A percentile compares a stretch with the other conserved stretches of the same genome.
These are phyloP conservation scores for Pomatostomus ruficeps DNA, from an alignment of 2,113 vertebrate genomes.

Conservation along the genomic window DNA sequence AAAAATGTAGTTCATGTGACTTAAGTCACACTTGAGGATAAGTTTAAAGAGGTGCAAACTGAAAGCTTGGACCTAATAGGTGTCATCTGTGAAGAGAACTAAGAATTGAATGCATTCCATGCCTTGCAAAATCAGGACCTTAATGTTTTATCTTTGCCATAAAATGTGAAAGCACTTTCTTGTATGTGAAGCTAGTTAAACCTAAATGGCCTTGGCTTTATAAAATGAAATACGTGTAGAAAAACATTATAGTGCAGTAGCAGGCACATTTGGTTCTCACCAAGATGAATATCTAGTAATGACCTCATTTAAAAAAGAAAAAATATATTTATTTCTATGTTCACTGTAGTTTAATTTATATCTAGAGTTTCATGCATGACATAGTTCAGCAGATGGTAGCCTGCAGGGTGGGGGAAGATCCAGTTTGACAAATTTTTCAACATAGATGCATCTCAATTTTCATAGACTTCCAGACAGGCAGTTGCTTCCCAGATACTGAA, in stretches of 20 bases:
- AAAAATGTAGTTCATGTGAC: neutral
- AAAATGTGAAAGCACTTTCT: neutral
- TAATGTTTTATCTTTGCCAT: neutral
- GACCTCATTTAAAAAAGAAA: neutral
- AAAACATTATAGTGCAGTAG: neutral
- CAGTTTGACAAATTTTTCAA: neutral
- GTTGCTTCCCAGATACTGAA: neutral
- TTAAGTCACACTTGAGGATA: neutral
- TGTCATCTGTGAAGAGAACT: neutral
- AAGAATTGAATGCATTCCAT: neutral
- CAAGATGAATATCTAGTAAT: neutral
- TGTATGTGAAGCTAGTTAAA: neutral
- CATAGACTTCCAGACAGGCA: neutral
- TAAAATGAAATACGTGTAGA: neutral
- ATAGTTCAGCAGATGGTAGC: constrained; percentile 17
- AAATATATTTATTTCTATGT: neutral
- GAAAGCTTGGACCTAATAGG: neutral
- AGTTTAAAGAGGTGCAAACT: neutral
- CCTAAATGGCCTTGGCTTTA: neutral
- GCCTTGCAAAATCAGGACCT: neutral
- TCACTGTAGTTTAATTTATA: neutral
- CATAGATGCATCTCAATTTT: neutral
- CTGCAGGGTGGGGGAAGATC: neutral
- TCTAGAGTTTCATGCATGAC: neutral
- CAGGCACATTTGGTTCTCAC: neutral